phyloP scores from a whole-genome alignment of 2,888 invertebrate species.

The Polymixis flavicincta region DNA sequence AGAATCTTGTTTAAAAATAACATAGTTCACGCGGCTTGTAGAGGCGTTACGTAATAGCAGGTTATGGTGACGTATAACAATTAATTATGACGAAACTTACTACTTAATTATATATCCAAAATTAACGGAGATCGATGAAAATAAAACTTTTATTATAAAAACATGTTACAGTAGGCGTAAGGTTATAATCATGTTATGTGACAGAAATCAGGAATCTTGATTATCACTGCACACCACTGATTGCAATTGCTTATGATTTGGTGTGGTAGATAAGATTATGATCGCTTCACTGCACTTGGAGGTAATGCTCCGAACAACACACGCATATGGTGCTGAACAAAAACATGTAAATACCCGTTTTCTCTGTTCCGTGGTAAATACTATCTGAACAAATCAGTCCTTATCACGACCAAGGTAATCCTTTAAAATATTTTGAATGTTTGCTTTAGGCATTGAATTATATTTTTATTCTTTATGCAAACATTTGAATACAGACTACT shows the following conservation, averaged over 20 bases:
- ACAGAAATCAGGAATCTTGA: neutral
- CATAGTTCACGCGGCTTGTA: neutral
- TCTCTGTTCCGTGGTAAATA: too few relatives aligned
- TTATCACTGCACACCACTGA: conserved; percentile 15
- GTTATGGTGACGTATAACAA: neutral
- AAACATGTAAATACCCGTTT: too few relatives aligned
- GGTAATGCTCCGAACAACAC: neutral
- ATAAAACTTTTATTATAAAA: neutral
- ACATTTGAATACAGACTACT: neutral
- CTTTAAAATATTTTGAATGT: neutral
- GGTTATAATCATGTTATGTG: neutral
- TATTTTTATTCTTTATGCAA: neutral
- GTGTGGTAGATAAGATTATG: neutral
- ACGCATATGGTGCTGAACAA: neutral
- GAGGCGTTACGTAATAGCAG: too few relatives aligned
- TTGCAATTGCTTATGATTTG: neutral
- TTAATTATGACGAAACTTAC: neutral
- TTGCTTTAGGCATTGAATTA: neutral
- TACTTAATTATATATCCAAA: neutral
- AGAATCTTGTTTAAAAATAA: neutral
- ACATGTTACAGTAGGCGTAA: neutral
- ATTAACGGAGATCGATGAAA: neutral
- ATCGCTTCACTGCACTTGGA: neutral
- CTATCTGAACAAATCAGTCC: neutral
- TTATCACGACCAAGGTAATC: neutral